Base-by-base conservation (phyloP, 2,797 vertebrate genomes). In the Synanceia verrucosa region DNA sequence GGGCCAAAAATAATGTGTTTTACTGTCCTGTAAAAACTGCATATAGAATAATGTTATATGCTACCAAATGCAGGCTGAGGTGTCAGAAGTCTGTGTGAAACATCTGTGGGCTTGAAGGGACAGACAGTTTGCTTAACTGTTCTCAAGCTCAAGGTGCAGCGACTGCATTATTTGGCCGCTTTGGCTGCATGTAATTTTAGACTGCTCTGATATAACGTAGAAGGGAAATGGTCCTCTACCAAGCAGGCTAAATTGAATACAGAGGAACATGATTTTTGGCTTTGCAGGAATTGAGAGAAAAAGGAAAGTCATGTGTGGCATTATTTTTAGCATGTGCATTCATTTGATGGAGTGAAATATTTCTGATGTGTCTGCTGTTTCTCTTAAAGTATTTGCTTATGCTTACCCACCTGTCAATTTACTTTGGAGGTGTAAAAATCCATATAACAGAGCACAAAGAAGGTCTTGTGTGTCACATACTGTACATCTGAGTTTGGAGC, bases 61-160 rank as follows among this genome's bases (percentile, higher is more conserved):
- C n/a, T n/a, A n/a, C n/a, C n/a, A n/a, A n/a, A n/a, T n/a, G n/a
- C n/a, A n/a, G n/a, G n/a, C 62, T 71, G 65, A 52, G 41, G 12
- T 47, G 64, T 66, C 61, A 74, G 39, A 69, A 62, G 65, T 60
- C 34, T 37, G 58, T 64, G 57, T 65, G 71, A 53, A 52, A 62
- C 46, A 52, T 68, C 19, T 47, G 59, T 62, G 64, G n/a, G 23
- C 39, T 70, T 43, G 18, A 77, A 48, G 36, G 24, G 47, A 21
- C 51, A 67, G 48, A 56, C 10, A 6, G 7, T 43, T 70, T 23
- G 23, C 73, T 66, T 21, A 43, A 37, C 29, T 70, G 55, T 24
- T 61, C 56, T 76, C 41, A 58, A 24, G 18, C n/a, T 16, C 2
- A n/a, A 26, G 13, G 14, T 36, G 58, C 62, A 34, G 21, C 53